A percentile compares a stretch with the other conserved stretches of the same genome.
Conservation (phyloP, 2,113 vertebrate genomes). For the Rhinolophus sinicus region DNA sequence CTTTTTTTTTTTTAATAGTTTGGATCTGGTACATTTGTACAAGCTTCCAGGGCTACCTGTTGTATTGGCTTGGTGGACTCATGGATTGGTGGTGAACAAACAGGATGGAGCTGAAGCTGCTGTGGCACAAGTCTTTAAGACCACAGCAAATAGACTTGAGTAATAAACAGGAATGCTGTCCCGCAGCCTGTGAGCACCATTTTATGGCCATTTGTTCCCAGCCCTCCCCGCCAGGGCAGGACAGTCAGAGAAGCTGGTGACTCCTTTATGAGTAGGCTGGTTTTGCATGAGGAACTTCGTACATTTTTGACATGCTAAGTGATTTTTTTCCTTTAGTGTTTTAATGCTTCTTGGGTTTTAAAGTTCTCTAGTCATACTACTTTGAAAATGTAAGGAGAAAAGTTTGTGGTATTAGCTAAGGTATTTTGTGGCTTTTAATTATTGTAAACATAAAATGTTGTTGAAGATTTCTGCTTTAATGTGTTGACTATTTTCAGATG, state of each 20-base stretch:
- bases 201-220: not conserved
- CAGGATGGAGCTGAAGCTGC: not conserved
- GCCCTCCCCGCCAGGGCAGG: not conserved
- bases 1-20: not conserved
- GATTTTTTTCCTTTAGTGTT: constrained; percentile 14
- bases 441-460: constrained; percentile 9
- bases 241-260: not conserved
- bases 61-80: not conserved
- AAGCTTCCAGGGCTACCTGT: not conserved
- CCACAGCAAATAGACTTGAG: constrained; percentile 3
- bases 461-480: constrained; percentile 28
- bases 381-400: constrained; percentile 9
- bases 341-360: not conserved
- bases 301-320: constrained; percentile 5
- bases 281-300: not conserved
- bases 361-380: not conserved
- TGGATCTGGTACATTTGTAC: not conserved
- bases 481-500: constrained; percentile 24
- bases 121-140: not conserved
- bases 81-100: not conserved
- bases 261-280: not conserved
- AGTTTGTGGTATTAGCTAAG: constrained; percentile 9
- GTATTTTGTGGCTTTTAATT: constrained; percentile 44
- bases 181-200: not conserved
- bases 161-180: constrained; percentile 42